Conservation (phyloP, 2,113 vertebrate species). For the Colinus virginianus region DNA sequence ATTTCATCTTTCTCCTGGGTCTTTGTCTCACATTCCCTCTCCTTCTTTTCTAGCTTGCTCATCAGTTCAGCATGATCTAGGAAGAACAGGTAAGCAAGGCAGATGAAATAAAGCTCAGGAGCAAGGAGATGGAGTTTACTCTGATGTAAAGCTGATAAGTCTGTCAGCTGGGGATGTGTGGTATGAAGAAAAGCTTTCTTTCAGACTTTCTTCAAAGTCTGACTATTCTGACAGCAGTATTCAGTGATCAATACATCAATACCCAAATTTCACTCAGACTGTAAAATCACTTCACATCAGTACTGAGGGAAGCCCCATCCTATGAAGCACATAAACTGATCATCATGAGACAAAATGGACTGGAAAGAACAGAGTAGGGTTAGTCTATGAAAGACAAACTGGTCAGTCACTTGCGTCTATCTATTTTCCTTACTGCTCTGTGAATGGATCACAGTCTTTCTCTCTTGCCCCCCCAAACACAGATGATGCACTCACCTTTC, state of each 20-base stretch:
- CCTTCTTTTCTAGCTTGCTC: slow-evolving; percentile 91
- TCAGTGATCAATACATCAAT: neutral
- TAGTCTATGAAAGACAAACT: neutral
- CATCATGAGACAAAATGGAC: neutral
- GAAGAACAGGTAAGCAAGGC: neutral
- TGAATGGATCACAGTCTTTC: neutral
- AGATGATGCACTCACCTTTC: slow-evolving; percentile 83
- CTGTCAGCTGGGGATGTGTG: neutral
- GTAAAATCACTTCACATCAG: neutral
- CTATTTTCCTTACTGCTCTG: neutral
- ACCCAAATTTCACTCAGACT: neutral
- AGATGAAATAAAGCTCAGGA: slow-evolving; percentile 18
- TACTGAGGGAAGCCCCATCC: neutral
- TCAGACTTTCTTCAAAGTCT: neutral
- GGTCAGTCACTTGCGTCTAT: neutral
- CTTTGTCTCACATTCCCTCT: slow-evolving; percentile 95
- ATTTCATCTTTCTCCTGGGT: slow-evolving; percentile 97
- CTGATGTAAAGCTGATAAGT: slow-evolving; percentile 25
- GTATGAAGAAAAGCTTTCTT: neutral
- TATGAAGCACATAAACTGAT: neutral
- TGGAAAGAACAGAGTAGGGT: neutral
- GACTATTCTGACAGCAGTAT: neutral
- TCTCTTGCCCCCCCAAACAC: neutral
- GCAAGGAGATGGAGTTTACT: neutral
- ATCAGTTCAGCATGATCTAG: slow-evolving; percentile 92